Conservation (phyloP, 2,888 invertebrate genomes). For the Macrophya annulata region DNA sequence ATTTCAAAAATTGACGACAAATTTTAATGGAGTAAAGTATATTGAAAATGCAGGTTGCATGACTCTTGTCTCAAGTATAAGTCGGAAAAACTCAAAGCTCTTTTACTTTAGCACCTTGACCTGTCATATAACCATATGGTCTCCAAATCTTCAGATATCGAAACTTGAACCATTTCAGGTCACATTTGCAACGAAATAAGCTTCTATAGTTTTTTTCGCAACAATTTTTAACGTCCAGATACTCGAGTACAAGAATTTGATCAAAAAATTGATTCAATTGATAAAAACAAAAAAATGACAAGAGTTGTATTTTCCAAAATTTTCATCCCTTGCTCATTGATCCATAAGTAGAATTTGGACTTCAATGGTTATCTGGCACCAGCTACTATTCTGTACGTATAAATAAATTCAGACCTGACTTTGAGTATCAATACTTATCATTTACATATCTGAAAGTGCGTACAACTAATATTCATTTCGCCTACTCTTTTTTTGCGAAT, state of each 20-base stretch:
- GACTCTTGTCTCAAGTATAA: neutral
- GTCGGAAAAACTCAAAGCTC: neutral
- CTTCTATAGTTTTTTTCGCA: neutral
- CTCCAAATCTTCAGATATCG: neutral
- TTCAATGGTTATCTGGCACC: too few species aligned
- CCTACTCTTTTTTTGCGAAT: neutral
- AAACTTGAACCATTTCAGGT: neutral
- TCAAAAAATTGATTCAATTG: too few species aligned
- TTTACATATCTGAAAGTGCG: neutral
- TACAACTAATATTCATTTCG: neutral
- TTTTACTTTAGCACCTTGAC: neutral
- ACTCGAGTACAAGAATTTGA: too few species aligned
- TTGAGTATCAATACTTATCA: neutral
- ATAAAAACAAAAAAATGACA: too few species aligned
- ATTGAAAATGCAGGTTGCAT: too few species aligned
- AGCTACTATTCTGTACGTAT: too few species aligned
- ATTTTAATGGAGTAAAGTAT: neutral
- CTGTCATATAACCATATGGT: neutral
- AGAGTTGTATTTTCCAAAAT: too few species aligned
- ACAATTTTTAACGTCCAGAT: neutral
- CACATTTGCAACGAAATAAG: neutral
- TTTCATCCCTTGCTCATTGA: too few species aligned
- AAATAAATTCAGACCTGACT: too few species aligned
- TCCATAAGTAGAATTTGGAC: too few species aligned
- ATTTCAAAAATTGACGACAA: neutral